Percentiles rank a stretch among this genome's conserved stretches.
These are phyloP conservation scores for Smutsia gigantea DNA, from an alignment of 2,797 vertebrate species.

Conservation along the genomic window DNA sequence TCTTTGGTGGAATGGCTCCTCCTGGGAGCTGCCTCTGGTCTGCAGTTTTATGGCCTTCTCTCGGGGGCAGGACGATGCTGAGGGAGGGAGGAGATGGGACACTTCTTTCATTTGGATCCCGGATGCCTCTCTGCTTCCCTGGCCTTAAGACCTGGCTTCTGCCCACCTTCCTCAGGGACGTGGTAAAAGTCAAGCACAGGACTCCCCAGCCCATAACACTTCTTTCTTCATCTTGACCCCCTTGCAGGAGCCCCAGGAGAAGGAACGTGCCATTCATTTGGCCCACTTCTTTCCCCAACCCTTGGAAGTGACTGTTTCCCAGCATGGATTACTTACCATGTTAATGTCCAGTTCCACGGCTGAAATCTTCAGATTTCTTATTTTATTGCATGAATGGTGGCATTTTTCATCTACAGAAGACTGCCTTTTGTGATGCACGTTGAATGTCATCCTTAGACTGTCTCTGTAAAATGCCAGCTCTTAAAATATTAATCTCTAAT, in stretches of 20 bases:
- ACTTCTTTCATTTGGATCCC: background rate
- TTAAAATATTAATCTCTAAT: conserved; percentile 74
- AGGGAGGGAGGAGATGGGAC: background rate
- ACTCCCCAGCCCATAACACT: background rate
- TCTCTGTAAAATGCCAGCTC: conserved; percentile 50
- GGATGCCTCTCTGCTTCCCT: background rate
- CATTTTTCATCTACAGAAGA: conserved; percentile 37
- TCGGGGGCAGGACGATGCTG: background rate
- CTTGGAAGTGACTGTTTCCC: background rate
- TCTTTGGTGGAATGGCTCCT: background rate
- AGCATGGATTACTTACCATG: too few species aligned
- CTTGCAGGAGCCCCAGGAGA: background rate
- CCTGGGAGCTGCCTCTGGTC: background rate
- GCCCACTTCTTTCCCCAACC: background rate
- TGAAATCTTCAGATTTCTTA: background rate
- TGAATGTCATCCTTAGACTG: conserved; percentile 45
- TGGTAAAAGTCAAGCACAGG: background rate
- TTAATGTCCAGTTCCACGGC: background rate
- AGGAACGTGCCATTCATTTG: background rate
- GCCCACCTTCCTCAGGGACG: background rate
- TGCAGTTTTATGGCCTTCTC: background rate
- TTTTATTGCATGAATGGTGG: background rate
- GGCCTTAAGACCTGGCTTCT: background rate
- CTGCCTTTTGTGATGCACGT: background rate
- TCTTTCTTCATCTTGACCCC: background rate